These are phyloP conservation scores for Falco peregrinus DNA, from an alignment of 2,797 vertebrate genomes.

Conservation along the genomic window DNA sequence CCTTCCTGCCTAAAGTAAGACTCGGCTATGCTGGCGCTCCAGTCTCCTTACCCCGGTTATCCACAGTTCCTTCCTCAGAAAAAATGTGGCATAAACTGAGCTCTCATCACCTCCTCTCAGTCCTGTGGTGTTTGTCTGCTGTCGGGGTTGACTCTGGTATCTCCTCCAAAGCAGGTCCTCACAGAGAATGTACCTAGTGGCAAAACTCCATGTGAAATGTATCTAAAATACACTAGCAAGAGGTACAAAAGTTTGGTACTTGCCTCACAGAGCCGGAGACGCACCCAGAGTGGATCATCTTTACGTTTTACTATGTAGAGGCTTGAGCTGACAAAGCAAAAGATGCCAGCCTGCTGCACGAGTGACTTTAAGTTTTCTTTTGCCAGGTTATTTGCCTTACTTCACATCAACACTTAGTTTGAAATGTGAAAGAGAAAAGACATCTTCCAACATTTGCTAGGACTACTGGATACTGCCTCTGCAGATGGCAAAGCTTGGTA, in stretches of 20 bases:
- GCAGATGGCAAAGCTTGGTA: neutral
- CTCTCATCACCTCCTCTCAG: neutral
- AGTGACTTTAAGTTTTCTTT: neutral
- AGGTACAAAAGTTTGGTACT: neutral
- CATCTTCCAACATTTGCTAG: too few species aligned
- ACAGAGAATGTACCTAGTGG: neutral
- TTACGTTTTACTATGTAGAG: neutral
- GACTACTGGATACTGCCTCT: neutral
- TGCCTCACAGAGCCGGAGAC: accelerated
- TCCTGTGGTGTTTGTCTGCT: neutral
- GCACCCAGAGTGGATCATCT: neutral
- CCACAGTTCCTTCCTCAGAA: neutral
- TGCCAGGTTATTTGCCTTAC: neutral
- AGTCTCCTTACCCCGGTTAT: neutral
- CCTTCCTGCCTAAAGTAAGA: neutral
- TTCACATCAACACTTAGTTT: neutral
- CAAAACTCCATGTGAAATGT: neutral
- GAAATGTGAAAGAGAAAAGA: neutral
- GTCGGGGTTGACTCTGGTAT: accelerated
- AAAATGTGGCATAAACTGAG: neutral
- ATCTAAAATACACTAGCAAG: accelerated
- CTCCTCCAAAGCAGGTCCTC: neutral
- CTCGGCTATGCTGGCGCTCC: accelerated
- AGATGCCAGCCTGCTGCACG: neutral
- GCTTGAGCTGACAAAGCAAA: neutral